Conservation (phyloP, 2,113 vertebrate genomes). For the Corvus moneduloides region DNA sequence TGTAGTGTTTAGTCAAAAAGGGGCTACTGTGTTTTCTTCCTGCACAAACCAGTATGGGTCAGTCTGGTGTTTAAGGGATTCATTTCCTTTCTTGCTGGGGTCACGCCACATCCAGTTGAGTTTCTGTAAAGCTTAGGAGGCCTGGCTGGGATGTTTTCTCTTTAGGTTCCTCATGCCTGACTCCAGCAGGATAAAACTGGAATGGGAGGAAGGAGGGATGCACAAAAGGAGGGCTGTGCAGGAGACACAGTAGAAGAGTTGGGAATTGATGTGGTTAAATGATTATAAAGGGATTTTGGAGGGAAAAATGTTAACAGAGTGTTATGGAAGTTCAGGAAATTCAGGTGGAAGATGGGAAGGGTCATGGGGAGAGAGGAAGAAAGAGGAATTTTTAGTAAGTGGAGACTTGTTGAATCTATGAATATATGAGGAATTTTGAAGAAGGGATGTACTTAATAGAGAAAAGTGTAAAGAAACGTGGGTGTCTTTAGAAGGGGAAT, state of each 20-base stretch:
- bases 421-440: background rate
- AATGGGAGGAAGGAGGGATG: background rate
- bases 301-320: background rate
- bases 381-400: background rate
- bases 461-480: rapidly evolving
- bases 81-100: background rate
- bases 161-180: background rate
- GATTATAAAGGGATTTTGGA: background rate
- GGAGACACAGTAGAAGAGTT: background rate
- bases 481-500: background rate
- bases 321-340: background rate
- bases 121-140: background rate
- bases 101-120: background rate
- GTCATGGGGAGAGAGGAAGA: background rate
- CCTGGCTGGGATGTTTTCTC: background rate
- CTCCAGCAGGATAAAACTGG: background rate
- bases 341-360: background rate
- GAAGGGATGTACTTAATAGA: background rate
- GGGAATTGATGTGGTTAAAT: background rate
- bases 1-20: background rate
- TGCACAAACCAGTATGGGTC: background rate
- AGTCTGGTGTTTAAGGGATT: background rate
- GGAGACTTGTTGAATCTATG: background rate
- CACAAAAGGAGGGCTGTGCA: background rate
- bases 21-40: background rate